Conservation (phyloP, 2,113 vertebrate genomes). For the Psilopogon haemacephalus region DNA sequence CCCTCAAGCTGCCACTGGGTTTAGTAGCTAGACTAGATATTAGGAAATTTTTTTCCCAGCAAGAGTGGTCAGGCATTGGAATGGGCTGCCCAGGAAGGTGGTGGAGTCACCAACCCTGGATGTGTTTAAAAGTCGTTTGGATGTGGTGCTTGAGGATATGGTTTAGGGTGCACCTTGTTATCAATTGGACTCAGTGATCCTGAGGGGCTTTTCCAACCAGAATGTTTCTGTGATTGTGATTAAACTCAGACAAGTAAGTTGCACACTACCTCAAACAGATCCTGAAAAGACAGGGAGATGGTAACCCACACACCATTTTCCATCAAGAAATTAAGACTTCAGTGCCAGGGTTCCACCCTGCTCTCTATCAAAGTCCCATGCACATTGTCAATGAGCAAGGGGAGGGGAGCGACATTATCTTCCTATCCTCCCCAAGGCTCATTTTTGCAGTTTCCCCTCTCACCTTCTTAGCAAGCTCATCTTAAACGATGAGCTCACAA, state of each 20-base stretch:
- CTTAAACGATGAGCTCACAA: not conserved
- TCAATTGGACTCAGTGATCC: too few species aligned
- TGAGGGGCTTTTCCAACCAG: too few species aligned
- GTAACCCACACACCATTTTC: not conserved
- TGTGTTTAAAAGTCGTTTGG: too few species aligned
- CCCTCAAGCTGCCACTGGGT: too few species aligned
- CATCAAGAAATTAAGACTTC: not conserved
- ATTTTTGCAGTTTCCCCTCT: not conserved
- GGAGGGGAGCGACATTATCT: not conserved
- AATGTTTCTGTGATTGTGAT: too few species aligned
- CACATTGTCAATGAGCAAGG: not conserved
- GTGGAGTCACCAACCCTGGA: too few species aligned
- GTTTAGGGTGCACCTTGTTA: too few species aligned
- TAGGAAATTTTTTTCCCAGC: too few species aligned
- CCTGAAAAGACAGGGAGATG: not conserved
- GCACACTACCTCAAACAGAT: not conserved
- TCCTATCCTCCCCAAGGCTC: not conserved
- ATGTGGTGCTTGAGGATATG: too few species aligned
- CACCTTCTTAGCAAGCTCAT: not conserved
- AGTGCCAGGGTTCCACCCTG: not conserved
- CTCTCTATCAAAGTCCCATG: not conserved
- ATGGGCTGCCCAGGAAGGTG: too few species aligned
- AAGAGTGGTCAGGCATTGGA: too few species aligned
- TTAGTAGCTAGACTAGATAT: too few species aligned
- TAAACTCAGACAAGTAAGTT: fast-evolving